Conservation (phyloP, 2,888 invertebrate genomes). For the Aleiodes testaceus region DNA sequence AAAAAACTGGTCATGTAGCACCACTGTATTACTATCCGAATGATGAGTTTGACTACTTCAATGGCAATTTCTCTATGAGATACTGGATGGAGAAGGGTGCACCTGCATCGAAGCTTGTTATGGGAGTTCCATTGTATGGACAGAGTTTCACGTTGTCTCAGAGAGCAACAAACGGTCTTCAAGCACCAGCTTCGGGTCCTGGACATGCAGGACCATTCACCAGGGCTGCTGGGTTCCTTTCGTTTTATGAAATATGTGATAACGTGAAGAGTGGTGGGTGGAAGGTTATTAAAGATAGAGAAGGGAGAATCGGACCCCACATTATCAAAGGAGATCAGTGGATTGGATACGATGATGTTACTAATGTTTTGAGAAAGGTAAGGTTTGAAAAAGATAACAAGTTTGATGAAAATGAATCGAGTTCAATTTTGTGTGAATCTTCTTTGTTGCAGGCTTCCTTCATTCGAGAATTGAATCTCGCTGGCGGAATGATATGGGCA, state of each 20-base stretch:
- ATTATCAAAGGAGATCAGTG: conserved; percentile 89
- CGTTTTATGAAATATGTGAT: conserved; percentile 88
- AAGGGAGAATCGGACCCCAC: conserved; percentile 87
- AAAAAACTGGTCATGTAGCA: conserved; percentile 89
- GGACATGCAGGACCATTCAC: conserved; percentile 88
- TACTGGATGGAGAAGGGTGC: conserved; percentile 91
- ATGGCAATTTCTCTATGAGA: conserved; percentile 87
- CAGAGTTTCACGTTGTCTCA: conserved; percentile 81
- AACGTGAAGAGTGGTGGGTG: conserved; percentile 83
- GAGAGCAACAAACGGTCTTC: conserved; percentile 75
- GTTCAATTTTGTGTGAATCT: no score
- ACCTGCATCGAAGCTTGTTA: conserved; percentile 83
- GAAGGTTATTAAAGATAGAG: conserved; percentile 84
- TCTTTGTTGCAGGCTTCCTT: conserved; percentile 76
- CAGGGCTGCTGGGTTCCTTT: conserved; percentile 85
- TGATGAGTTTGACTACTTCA: conserved; percentile 85
- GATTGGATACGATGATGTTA: conserved; percentile 88
- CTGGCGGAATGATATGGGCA: conserved; percentile 92
- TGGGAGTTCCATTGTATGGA: conserved; percentile 91
- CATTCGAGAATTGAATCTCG: conserved; percentile 82
- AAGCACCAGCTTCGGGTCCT: conserved; percentile 80
- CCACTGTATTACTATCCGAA: conserved; percentile 87
- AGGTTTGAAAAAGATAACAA: no score
- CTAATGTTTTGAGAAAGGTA: conserved; percentile 53
- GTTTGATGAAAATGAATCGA: no score